Evolutionary conservation across 2,113 vertebrate genomes (phyloP), one percentile per base, ranked within the genome.

Genomic region (Indri indri): DNA sequence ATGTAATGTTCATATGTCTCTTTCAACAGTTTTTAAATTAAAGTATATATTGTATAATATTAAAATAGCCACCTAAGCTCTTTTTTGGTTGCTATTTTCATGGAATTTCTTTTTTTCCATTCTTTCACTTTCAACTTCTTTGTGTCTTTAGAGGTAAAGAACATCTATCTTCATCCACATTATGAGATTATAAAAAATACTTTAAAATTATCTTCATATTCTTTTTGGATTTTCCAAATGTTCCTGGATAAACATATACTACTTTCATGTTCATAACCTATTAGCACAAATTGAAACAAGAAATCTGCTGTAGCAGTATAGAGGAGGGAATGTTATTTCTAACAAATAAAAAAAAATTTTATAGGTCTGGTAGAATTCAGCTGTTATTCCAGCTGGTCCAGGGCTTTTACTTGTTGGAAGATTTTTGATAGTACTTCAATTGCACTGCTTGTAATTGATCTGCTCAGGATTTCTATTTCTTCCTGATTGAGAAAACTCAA

Each of bases 181-280:
- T 77, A 54, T 37, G 37, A 83, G 8, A 6, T n/a, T 80, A 90
- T 91, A 10, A 45, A 86, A 95, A 32, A 65, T 40, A 79, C 5
- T 45, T 91, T 82, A 47, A 14, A 90, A 34, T 50, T 86, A 42
- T 71, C 54, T 65, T 37, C 14, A 47, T 17, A 30, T 4, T 47
- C 80, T 85, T 73, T 59, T 91, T 92, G 22, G 7, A 82, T 86
- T 71, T 97, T 74, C 25, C 68, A 94, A 84, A 73, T 91, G 76
- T 25, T 71, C 34, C 45, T 23, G 40, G 40, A 81, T 45, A 95
- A 85, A 47, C 22, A n/a, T 45, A 14, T 34, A 47, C 14, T 42
- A 32, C 3, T 76, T 88, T 54, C 22, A 37, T 40, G n/a, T 71
- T 61, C 16, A 70, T 22, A 73, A 86, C 40, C 18, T 76, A 12